Evolutionary conservation across 1,140 invertebrate genomes (phyloP).

Genomic region (Ceratina australensis): DNA sequence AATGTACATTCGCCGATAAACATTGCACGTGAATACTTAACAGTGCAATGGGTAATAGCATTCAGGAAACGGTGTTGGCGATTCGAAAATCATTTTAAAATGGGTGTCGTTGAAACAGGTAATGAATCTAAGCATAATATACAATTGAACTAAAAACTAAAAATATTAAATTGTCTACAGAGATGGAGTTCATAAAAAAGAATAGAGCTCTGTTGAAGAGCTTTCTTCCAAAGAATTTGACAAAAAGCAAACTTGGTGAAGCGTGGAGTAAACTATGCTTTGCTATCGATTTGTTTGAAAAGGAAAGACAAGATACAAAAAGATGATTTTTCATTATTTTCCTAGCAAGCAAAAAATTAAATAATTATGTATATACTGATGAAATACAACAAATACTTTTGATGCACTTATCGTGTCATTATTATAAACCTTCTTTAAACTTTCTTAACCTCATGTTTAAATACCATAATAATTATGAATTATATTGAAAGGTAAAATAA

Average conservation of each 20-base stretch:
- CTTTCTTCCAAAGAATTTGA: conserved; percentile 23
- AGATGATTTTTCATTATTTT: not conserved
- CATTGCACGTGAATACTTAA: conserved; percentile 26
- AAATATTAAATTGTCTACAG: conserved; percentile 38
- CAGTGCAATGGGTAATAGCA: conserved; percentile 50
- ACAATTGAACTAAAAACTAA: no score
- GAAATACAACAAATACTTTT: no score
- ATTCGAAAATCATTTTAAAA: conserved; percentile 48
- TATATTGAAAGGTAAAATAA: no score
- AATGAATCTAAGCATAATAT: not conserved
- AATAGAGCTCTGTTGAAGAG: conserved; percentile 38
- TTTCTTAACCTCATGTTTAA: no score
- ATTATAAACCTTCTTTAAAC: no score
- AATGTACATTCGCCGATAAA: conserved; percentile 29
- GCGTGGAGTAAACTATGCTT: conserved; percentile 36
- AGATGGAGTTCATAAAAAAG: conserved; percentile 31
- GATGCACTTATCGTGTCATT: no score
- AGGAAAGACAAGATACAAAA: not conserved
- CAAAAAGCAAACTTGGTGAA: conserved; percentile 1
- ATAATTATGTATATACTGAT: no score
- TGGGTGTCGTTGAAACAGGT: conserved; percentile 46
- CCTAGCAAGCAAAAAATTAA: no score
- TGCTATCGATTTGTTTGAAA: conserved; percentile 37
- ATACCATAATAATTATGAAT: no score
- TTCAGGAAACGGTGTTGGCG: conserved; percentile 42